Evolutionary conservation across 2,113 vertebrate species (phyloP).

Genomic region (Nothoprocta pentlandii): DNA sequence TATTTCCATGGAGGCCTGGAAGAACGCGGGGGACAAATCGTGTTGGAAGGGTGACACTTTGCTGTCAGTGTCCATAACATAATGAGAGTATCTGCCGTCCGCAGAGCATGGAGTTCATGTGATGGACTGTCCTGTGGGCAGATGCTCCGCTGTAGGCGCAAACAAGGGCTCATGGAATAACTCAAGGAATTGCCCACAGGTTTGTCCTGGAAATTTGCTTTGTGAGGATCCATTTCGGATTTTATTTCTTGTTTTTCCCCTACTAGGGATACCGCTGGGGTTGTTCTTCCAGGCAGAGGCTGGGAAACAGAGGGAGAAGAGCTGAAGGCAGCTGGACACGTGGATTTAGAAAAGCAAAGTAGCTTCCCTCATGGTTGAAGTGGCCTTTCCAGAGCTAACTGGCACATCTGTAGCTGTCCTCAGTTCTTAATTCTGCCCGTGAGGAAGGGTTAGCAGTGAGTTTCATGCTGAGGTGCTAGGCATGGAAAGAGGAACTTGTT

Average conservation of each 20-base stretch:
- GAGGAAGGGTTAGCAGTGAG: not conserved
- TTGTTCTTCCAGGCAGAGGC: not conserved
- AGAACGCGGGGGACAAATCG: not conserved
- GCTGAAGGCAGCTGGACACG: not conserved
- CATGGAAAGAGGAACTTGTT: not conserved
- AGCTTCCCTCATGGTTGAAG: not conserved
- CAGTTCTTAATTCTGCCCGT: not conserved
- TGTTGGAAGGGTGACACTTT: not conserved
- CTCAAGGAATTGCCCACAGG: not conserved
- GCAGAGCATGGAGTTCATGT: constrained; percentile 44
- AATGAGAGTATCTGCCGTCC: constrained; percentile 41
- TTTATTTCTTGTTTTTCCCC: not conserved
- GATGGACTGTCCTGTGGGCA: constrained; percentile 47
- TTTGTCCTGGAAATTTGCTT: constrained; percentile 18
- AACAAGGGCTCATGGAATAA: constrained; percentile 45
- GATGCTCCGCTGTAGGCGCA: constrained; percentile 10
- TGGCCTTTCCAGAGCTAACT: not conserved
- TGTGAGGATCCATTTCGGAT: not conserved
- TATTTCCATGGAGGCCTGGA: constrained; percentile 47
- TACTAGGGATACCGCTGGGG: rapidly evolving
- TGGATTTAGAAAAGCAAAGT: not conserved
- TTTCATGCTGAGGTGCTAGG: not conserved
- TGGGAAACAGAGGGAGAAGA: not conserved
- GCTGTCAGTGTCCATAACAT: constrained; percentile 25
- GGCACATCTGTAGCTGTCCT: not conserved